phyloP scores from a whole-genome alignment of 2,113 vertebrate genomes.

The Tichodroma muraria region DNA sequence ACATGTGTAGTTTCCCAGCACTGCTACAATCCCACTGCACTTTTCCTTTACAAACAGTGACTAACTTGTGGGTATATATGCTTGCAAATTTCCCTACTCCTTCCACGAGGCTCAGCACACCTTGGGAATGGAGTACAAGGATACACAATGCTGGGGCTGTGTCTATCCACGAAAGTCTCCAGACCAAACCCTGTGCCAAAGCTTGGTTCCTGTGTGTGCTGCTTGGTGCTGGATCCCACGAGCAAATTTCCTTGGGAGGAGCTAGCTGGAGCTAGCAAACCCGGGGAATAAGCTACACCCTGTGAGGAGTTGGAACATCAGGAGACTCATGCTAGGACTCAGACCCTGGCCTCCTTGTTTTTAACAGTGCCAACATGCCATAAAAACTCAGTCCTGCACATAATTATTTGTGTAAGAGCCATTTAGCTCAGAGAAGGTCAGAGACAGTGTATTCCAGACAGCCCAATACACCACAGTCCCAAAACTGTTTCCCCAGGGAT shows the following conservation, averaged over 20 bases:
- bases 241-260: background rate
- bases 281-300: background rate
- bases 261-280: background rate
- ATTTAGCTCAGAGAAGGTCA: background rate
- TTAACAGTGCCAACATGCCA: background rate
- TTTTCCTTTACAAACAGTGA: background rate
- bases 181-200: background rate
- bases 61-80: background rate
- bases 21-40: background rate
- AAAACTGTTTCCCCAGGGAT: background rate
- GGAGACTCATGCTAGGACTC: background rate
- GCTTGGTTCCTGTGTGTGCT: background rate
- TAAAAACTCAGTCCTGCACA: background rate
- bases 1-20: background rate
- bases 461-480: background rate
- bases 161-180: background rate
- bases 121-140: background rate
- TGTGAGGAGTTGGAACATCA: background rate
- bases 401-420: background rate
- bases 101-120: accelerated
- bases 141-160: background rate
- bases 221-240: background rate
- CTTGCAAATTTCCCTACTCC: background rate
- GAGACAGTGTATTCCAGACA: background rate
- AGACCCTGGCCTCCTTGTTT: background rate